Conservation (phyloP, 2,113 vertebrate genomes). For the Pachycephala philippinensis region DNA sequence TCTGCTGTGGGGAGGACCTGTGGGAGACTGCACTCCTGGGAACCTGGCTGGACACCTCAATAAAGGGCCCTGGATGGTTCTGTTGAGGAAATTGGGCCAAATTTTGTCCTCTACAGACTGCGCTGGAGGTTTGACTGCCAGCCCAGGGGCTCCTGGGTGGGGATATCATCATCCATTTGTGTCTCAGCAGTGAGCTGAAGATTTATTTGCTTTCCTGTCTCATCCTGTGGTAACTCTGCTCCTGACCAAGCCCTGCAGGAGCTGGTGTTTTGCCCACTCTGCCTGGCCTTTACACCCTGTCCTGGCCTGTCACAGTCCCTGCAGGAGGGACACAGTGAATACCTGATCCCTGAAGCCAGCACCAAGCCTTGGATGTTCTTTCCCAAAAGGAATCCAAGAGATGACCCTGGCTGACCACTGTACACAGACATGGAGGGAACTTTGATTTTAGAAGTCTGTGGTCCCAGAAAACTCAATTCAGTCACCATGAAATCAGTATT, state of each 20-base stretch:
- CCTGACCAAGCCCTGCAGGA: background rate
- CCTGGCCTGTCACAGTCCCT: background rate
- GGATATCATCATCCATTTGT: background rate
- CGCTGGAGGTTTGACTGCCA: background rate
- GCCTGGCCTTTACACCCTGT: background rate
- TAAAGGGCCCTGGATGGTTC: background rate
- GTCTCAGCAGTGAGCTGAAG: background rate
- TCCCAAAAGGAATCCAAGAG: background rate
- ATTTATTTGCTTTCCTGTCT: background rate
- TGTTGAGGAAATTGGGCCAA: background rate
- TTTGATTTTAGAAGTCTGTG: background rate
- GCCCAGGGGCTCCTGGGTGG: background rate
- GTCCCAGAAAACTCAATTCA: background rate
- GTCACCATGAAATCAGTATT: accelerated
- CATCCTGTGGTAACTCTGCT: background rate
- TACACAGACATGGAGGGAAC: background rate
- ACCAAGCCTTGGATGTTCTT: background rate
- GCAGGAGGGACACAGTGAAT: accelerated
- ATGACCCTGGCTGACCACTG: background rate
- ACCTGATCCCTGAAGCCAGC: background rate
- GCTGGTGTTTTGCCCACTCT: background rate
- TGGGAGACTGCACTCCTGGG: background rate
- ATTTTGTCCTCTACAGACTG: background rate
- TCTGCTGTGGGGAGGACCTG: background rate
- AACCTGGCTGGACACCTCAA: background rate